These are phyloP conservation scores for Gasterosteus nipponicus DNA, from an alignment of 2,113 vertebrate species.

Conservation along the genomic window DNA sequence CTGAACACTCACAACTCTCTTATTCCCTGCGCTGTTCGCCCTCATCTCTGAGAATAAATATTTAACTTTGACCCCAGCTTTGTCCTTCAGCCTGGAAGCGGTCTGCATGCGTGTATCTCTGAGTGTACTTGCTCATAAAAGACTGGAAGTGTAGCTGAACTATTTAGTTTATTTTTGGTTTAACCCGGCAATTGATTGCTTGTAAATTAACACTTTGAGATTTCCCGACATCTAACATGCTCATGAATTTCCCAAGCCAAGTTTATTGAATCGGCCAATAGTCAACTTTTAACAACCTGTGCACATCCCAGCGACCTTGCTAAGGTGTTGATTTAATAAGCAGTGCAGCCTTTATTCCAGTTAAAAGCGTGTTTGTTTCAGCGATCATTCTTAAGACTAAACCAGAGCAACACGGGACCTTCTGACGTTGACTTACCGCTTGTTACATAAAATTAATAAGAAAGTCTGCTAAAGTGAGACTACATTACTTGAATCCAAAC, in stretches of 20 bases:
- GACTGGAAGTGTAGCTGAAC: neutral
- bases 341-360: neutral
- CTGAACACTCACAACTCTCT: neutral
- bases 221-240: neutral
- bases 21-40: neutral
- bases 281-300: neutral
- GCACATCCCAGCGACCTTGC: neutral
- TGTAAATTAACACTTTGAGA: neutral
- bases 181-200: neutral
- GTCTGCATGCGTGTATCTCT: neutral
- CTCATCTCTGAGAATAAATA: slow-evolving; percentile 39
- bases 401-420: no score
- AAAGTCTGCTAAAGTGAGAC: neutral
- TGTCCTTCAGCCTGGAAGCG: neutral
- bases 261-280: neutral
- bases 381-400: neutral
- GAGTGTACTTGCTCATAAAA: neutral
- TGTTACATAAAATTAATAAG: neutral
- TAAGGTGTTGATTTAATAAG: neutral
- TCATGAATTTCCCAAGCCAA: neutral
- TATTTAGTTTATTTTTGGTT: no score
- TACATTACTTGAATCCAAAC: no score
- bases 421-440: no score
- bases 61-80: slow-evolving; percentile 36
- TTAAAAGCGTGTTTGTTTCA: neutral